Evolutionary conservation across 2,113 vertebrate genomes (phyloP), one percentile per base, ranked within the genome.

Genomic region (Carettochelys insculpta): DNA sequence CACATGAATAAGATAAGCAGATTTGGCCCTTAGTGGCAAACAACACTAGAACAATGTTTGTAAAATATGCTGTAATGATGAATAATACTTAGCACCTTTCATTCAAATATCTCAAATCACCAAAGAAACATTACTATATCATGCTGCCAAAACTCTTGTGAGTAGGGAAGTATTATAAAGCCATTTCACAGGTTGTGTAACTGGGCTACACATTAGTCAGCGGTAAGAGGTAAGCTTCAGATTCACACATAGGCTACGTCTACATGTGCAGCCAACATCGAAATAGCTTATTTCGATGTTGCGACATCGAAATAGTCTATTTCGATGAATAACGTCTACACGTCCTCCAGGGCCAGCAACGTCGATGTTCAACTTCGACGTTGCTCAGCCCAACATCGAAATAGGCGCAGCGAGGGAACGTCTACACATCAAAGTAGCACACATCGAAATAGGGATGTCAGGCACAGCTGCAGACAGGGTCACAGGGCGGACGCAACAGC

Each of bases 31-130:
- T 83, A n/a, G 52, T 77, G 38, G 81, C 31, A 77, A 92, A 75
- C 8, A 6, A 13, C 29, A 47, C 11, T 1, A 12, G 19, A 65
- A 8, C 4, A 31, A 2, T 0, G 2, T 24, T 24, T 29, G 82
- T 54, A 81, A 78, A 17, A 8, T 3, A 54, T 0, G 2, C 38
- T 0, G 1, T 25, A 73, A 73, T 73, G 19, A 31, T n/a, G 0
- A 25, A 22, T 16, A 47, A 8, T 45, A 25, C 43, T 11, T n/a
- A n/a, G 14, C 16, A 29, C 41, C 25, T n/a, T 82, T 45, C n/a
- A 29, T 25, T 58, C 25, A 8, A 52, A 25, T 38, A 29, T 27
- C 61, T 51, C 31, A 24, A 27, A 29, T 47, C n/a, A 51, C 47
- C 8, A 25, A 71, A 50, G 3, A 43, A 48, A 71, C 29, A 77